Base-by-base conservation (phyloP, 2,113 vertebrate species). In the Lophotis ruficrista region DNA sequence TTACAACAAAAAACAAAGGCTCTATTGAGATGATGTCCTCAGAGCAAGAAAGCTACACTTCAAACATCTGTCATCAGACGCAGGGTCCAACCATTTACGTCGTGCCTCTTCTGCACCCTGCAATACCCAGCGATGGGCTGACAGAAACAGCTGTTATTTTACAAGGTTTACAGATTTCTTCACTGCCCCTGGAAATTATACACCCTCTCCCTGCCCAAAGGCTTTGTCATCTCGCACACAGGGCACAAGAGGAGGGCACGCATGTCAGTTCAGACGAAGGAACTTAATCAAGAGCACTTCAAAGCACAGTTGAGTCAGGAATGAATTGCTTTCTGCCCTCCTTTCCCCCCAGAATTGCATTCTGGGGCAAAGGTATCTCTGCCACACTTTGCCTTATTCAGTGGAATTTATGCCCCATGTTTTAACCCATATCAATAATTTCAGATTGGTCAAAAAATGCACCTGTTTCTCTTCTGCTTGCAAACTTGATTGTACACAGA, bases 181-280 rank as follows among this genome's bases (percentile, higher is more conserved):
- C 30, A 28, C 65, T 60, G 43, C 56, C 11, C 14, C 41, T 24
- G 16, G 41, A 73, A 78, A 81, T 30, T 80, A 56, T 4, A 9
- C 20, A 41, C 3, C 24, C 31, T 4, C 21, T 64, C 38, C 68
- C 48, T 78, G 41, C 47, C 58, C 38, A 58, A 54, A 71, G 51
- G 31, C 56, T 83, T 69, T 58, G 64, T 27, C 15, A 1, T 21
- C 30, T 79, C 2, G 0, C 11, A 57, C 15, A 0, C 27, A 38
- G 27, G 37, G 9, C 23, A 82, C 43, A 66, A 70, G 0, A 45
- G 45, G 47, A 91, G 27, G 25, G 30, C 0, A 0, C 3, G 2
- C 48, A 86, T 0, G 0, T 56, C 60, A 28, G 27, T 28, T 33
- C 64, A 54, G 43, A 81, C 7, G 24, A 89, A 71, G 27, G 20